A percentile compares a stretch with the other conserved stretches of the same genome.
Conservation (phyloP, 1,140 invertebrate species). For the Steinernema feltiae region DNA sequence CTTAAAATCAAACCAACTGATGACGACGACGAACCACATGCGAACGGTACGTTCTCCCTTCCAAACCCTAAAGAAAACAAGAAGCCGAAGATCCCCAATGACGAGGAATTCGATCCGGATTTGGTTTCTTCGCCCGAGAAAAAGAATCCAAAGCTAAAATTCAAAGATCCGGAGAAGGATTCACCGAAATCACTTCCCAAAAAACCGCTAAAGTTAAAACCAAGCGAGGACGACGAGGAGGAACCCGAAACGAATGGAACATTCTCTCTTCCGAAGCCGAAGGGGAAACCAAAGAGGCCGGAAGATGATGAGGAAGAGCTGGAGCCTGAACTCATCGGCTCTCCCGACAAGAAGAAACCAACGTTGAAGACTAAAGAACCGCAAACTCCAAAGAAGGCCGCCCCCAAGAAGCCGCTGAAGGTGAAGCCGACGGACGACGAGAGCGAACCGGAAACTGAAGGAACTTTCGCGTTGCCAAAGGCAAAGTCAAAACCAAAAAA, state of each 20-base stretch:
- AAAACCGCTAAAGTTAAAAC: neutral
- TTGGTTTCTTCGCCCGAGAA: neutral
- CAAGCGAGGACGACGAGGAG: conserved; percentile 3
- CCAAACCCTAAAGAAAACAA: neutral
- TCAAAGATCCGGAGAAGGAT: neutral
- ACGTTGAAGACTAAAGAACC: neutral
- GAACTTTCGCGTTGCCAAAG: neutral
- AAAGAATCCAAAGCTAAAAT: neutral
- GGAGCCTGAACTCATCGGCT: neutral
- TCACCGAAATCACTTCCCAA: neutral
- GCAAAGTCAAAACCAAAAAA: neutral
- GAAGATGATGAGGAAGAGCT: neutral
- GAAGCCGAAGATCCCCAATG: neutral
- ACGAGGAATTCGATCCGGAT: neutral
- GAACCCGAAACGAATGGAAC: neutral
- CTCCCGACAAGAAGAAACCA: neutral
- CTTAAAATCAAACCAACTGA: neutral
- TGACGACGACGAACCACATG: neutral
- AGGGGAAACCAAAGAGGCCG: conserved; percentile 3
- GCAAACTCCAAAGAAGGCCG: neutral
- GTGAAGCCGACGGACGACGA: conserved; percentile 1
- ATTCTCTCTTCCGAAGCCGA: neutral
- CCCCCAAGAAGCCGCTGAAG: conserved; percentile 1
- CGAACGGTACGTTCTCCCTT: neutral
- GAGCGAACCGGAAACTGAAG: neutral